Percentiles rank a stretch among this genome's conserved stretches.
Conservation (phyloP, 2,888 invertebrate species). For the Synanthedon andrenaeformis region DNA sequence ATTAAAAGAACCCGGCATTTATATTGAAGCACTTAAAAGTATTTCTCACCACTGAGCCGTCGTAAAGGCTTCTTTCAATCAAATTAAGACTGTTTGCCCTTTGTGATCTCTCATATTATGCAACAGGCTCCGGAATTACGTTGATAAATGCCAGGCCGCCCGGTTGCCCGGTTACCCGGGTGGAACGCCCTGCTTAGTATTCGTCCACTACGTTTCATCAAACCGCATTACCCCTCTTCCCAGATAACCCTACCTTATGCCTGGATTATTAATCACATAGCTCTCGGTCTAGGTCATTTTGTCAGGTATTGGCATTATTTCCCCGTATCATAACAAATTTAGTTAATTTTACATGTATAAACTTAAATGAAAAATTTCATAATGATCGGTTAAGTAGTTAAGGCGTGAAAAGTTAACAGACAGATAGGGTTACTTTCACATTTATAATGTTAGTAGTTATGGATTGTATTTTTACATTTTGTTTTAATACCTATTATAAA, state of each 20-base stretch:
- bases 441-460: too few species aligned
- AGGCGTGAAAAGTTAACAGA: too few species aligned
- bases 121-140: constrained; percentile 21
- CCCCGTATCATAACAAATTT: too few species aligned
- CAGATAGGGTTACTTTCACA: too few species aligned
- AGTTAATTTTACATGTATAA: too few species aligned
- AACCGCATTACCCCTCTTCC: background rate
- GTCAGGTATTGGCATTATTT: too few species aligned
- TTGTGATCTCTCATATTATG: constrained; percentile 7
- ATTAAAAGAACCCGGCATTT: too few species aligned
- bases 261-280: constrained; percentile 8
- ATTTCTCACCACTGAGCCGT: background rate
- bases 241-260: constrained; percentile 13
- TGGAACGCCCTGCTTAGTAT: constrained; percentile 29
- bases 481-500: too few species aligned
- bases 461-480: too few species aligned
- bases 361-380: too few species aligned
- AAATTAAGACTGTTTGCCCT: constrained; percentile 1
- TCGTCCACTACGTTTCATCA: constrained; percentile 12
- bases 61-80: constrained; percentile 1
- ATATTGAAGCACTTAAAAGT: background rate
- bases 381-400: too few species aligned
- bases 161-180: background rate
- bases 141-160: constrained; percentile 28
- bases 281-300: background rate